phyloP scores from a whole-genome alignment of 2,113 vertebrate genomes.

The Azemiops feae region DNA sequence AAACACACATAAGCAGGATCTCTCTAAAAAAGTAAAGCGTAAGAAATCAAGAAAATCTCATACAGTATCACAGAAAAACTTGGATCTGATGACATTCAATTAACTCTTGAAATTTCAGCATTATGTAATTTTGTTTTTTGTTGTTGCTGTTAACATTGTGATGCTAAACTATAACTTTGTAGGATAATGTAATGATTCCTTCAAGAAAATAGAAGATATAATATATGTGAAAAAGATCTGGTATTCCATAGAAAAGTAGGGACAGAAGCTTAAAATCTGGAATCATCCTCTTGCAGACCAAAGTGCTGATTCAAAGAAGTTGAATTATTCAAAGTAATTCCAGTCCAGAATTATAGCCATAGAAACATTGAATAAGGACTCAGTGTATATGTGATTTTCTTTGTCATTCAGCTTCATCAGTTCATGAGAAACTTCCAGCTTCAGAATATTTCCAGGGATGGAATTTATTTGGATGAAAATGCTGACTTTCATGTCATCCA shows the following conservation, averaged over 20 bases:
- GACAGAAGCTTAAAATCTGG: background rate
- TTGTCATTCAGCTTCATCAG: background rate
- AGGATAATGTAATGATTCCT: background rate
- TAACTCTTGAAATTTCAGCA: background rate
- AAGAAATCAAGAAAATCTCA: too few relatives aligned
- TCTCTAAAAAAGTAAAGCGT: too few relatives aligned
- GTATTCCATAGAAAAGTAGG: background rate
- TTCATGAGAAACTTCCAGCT: background rate
- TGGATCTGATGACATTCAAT: too few relatives aligned
- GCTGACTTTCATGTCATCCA: background rate
- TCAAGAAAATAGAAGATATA: background rate
- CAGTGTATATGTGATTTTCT: background rate
- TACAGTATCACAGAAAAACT: too few relatives aligned
- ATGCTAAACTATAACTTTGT: background rate
- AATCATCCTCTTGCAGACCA: background rate
- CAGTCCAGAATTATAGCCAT: background rate
- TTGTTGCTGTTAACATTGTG: too few relatives aligned
- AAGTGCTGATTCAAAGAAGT: background rate
- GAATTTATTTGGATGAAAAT: background rate
- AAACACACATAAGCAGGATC: too few relatives aligned
- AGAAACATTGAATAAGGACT: background rate
- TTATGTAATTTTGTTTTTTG: background rate
- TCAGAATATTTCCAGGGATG: background rate
- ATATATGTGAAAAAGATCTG: background rate
- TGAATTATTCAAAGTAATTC: background rate